phyloP scores from a whole-genome alignment of 2,797 vertebrate species.

The Spondyliosoma cantharus region DNA sequence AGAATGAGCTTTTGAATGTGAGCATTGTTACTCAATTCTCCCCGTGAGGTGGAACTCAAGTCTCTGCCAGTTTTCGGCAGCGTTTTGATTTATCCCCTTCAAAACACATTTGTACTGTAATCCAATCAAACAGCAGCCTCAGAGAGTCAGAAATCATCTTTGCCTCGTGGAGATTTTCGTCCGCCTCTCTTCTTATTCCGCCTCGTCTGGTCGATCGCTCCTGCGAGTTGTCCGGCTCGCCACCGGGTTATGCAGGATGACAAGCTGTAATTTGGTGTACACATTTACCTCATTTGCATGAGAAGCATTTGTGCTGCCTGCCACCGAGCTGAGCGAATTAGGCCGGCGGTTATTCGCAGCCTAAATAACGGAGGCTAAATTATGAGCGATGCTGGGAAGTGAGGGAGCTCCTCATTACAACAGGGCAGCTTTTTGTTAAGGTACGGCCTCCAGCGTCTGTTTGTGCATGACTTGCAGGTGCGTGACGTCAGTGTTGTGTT shows the following conservation, averaged over 20 bases:
- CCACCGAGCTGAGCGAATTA: constrained; percentile 61
- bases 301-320: constrained; percentile 63
- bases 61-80: constrained; percentile 46
- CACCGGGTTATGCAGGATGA: constrained; percentile 55
- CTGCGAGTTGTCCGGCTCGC: constrained; percentile 61
- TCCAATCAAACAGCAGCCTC: constrained; percentile 70
- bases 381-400: constrained; percentile 69
- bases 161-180: constrained; percentile 42
- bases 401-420: constrained; percentile 50
- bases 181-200: constrained; percentile 27
- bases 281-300: constrained; percentile 80
- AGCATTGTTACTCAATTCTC: constrained; percentile 3
- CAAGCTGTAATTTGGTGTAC: constrained; percentile 78
- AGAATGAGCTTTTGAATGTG: neutral
- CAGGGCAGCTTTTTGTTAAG: constrained; percentile 37
- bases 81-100: constrained; percentile 69
- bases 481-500: constrained; percentile 46
- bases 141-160: constrained; percentile 70
- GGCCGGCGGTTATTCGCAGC: constrained; percentile 53
- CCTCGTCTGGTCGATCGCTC: constrained; percentile 2
- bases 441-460: constrained; percentile 7
- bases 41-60: constrained; percentile 37
- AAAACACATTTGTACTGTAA: constrained; percentile 68
- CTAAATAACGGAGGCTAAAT: constrained; percentile 65
- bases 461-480: constrained; percentile 38